Evolutionary conservation across 2,113 vertebrate genomes (phyloP).

Genomic region (Crotalus horridus): DNA sequence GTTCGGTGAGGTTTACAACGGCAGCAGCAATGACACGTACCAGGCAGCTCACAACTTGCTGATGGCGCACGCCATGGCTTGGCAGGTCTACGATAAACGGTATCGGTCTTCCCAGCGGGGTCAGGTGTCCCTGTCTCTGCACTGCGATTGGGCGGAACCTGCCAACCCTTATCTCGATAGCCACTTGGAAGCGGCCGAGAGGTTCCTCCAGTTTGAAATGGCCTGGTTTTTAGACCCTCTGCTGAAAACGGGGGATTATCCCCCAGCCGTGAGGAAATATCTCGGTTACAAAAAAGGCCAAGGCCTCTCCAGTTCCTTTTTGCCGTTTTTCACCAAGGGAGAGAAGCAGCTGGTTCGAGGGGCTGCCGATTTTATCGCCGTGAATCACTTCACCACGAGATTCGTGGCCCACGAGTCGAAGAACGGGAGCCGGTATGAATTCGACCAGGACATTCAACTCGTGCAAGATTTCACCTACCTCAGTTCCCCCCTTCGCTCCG

Average conservation of each 20-base stretch:
- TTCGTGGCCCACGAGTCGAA: conserved; percentile 73
- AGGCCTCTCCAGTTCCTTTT: conserved; percentile 61
- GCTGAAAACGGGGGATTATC: conserved; percentile 79
- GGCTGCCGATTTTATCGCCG: conserved; percentile 82
- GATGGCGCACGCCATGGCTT: conserved; percentile 84
- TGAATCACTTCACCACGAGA: conserved; percentile 94
- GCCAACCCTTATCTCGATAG: conserved; percentile 84
- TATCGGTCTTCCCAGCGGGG: conserved; percentile 69
- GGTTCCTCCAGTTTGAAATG: conserved; percentile 88
- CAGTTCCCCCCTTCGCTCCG: conserved; percentile 73
- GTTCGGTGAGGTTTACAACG: conserved; percentile 74
- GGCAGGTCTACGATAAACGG: conserved; percentile 76
- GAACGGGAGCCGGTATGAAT: conserved; percentile 60
- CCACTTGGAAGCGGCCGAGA: conserved; percentile 74
- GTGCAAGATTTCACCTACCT: conserved; percentile 83
- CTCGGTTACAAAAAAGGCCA: conserved; percentile 62
- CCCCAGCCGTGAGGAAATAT: conserved; percentile 74
- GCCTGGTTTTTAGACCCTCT: conserved; percentile 88
- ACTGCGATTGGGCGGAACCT: conserved; percentile 90
- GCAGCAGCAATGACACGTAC: conserved; percentile 70
- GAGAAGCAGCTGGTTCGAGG: conserved; percentile 79
- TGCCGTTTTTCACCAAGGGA: conserved; percentile 75
- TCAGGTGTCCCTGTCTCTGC: conserved; percentile 82
- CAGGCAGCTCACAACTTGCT: conserved; percentile 82
- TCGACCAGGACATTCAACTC: conserved; percentile 73